Evolutionary conservation across 2,797 vertebrate species (phyloP).

Genomic region (Coreius guichenoti): DNA sequence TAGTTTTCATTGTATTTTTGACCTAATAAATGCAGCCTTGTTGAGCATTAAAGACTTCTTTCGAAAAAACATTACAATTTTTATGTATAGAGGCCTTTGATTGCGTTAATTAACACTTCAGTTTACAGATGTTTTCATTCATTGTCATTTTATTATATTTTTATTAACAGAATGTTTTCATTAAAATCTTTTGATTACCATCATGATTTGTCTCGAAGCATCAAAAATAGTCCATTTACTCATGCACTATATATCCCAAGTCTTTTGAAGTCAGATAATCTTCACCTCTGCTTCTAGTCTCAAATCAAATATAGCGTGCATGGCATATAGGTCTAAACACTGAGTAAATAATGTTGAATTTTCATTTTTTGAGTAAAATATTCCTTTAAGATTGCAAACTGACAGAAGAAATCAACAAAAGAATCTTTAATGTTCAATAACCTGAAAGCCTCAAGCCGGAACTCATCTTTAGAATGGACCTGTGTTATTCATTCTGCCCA

Average conservation of each 20-base stretch:
- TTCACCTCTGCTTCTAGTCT: background rate
- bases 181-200: background rate
- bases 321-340: background rate
- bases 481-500: conserved; percentile 14
- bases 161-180: background rate
- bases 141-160: background rate
- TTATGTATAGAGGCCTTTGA: too few relatives aligned
- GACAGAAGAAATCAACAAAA: background rate
- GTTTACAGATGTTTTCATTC: too few relatives aligned
- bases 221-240: background rate
- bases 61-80: too few relatives aligned
- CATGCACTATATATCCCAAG: background rate
- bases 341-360: background rate
- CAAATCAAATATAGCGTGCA: background rate
- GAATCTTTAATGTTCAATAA: conserved; percentile 4
- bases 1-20: too few relatives aligned
- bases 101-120: too few relatives aligned
- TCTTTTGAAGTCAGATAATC: background rate
- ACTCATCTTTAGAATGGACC: conserved; percentile 25
- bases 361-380: background rate
- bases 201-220: background rate
- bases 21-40: too few relatives aligned
- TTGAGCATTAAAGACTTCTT: too few relatives aligned
- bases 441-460: background rate
- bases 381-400: background rate